These are phyloP conservation scores for Rhagophthalmus giganteus DNA, from an alignment of 2,888 invertebrate genomes.

Conservation along the genomic window DNA sequence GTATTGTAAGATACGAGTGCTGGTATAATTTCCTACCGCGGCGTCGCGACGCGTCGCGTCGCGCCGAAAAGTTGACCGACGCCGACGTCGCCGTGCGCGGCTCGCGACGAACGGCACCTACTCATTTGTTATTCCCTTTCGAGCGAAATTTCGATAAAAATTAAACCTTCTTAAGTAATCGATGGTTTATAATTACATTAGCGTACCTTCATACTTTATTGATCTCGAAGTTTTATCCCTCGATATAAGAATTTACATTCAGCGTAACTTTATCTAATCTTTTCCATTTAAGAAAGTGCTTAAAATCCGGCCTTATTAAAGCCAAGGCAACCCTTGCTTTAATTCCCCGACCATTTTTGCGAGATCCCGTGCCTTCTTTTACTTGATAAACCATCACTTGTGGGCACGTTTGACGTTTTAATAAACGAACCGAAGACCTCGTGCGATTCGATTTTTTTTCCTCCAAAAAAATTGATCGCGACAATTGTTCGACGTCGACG, in stretches of 20 bases:
- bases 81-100: too few species aligned
- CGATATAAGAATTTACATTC: conserved; percentile 48
- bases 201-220: conserved; percentile 50
- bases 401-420: conserved; percentile 29
- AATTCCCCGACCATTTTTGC: conserved; percentile 42
- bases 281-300: conserved; percentile 47
- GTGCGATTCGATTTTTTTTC: neutral
- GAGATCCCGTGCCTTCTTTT: conserved; percentile 17
- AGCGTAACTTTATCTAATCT: conserved; percentile 48
- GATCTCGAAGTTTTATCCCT: conserved; percentile 49
- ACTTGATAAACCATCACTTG: conserved; percentile 35
- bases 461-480: too few species aligned
- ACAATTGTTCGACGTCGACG: too few species aligned
- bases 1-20: too few species aligned
- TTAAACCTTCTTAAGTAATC: conserved; percentile 53
- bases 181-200: conserved; percentile 53
- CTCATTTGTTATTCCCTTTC: too few species aligned
- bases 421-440: neutral
- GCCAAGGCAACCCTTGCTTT: conserved; percentile 41
- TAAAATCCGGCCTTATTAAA: conserved; percentile 42
- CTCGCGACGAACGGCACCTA: too few species aligned
- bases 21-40: too few species aligned
- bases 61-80: too few species aligned
- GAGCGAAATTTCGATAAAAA: too few species aligned
- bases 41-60: too few species aligned